phyloP scores from a whole-genome alignment of 2,888 invertebrate species.

The Amphimallon solstitiale region DNA sequence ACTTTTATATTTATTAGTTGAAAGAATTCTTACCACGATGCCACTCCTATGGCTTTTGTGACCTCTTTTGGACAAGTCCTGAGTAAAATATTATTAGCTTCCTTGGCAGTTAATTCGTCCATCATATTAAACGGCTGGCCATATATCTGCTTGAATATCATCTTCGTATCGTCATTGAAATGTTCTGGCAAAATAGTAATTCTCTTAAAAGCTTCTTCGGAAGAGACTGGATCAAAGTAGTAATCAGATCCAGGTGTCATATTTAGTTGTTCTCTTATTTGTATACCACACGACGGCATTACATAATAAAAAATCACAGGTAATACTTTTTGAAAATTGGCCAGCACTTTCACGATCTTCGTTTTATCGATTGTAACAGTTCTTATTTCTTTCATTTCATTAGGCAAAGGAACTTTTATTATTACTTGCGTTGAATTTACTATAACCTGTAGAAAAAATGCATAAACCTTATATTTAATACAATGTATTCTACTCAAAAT shows the following conservation, averaged over 20 bases:
- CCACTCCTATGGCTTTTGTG: conserved; percentile 40
- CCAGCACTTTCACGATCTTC: conserved; percentile 79
- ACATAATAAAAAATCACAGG: conserved; percentile 86
- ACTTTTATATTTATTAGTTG: not conserved
- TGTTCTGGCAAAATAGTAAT: conserved; percentile 80
- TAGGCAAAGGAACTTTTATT: conserved; percentile 70
- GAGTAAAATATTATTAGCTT: conserved; percentile 85
- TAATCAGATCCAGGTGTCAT: conserved; percentile 68
- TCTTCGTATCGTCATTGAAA: conserved; percentile 74
- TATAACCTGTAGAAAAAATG: conserved; percentile 51
- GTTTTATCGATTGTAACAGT: conserved; percentile 74
- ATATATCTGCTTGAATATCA: conserved; percentile 73
- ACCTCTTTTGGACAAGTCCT: conserved; percentile 75
- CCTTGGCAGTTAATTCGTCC: conserved; percentile 77
- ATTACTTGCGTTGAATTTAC: conserved; percentile 53
- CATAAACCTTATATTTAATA: not conserved
- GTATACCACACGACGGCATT: conserved; percentile 73
- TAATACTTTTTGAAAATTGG: conserved; percentile 79
- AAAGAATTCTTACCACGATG: conserved; percentile 33
- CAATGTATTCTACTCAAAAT: not conserved
- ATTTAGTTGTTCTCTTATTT: conserved; percentile 75
- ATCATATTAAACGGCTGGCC: conserved; percentile 63
- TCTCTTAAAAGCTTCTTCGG: conserved; percentile 75
- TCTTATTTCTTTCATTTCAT: conserved; percentile 67
- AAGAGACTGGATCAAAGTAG: conserved; percentile 71